Evolutionary conservation across 2,888 invertebrate genomes (phyloP), one percentile per base, ranked within the genome.

Genomic region (Sphinx pinastri): DNA sequence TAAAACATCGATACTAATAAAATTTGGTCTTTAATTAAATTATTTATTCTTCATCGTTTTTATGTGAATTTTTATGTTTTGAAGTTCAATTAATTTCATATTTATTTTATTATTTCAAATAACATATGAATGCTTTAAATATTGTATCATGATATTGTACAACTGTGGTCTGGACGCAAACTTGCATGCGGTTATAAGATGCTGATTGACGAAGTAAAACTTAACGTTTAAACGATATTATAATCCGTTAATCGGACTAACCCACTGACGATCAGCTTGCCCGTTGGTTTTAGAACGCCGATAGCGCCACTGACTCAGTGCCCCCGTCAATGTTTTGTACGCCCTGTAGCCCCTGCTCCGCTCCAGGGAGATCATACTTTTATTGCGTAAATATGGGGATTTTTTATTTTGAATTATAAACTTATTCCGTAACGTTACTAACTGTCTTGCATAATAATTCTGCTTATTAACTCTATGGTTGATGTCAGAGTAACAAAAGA

Each of bases 351-450:
- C 84, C 87, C 81, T 90, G 91, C 88, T 84, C 88, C 73, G 79
- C 83, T 75, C 80, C 88, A 75, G 82, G 84, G 78, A 88, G 87
- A 86, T 92, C 92, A 82, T 93, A 82, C 87, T 93, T 93, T 92
- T 92, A 92, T 88, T 87, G 90, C 89, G 94, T 94, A 94, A 94
- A 88, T 94, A 93, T 93, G 84, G 85, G 80, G 80, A 77, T 79
- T 80, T 83, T 85, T 82, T 76, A 77, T 76, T 73, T 71, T 75
- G 60, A 71, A 60, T n/a, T 71, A 67, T 76, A 75, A 75, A 72
- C 52, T 25, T 52, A 69, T 76, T 69, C 19, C 69, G 70, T 70
- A 68, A 71, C 67, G 68, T 72, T 69, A 73, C 72, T 75, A 75
- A 76, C 66, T 25, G 45, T 57, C 31, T 66, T 55, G 52, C 68